These are phyloP conservation scores for Papilio helenus DNA, from an alignment of 1,140 invertebrate genomes.

Conservation along the genomic window DNA sequence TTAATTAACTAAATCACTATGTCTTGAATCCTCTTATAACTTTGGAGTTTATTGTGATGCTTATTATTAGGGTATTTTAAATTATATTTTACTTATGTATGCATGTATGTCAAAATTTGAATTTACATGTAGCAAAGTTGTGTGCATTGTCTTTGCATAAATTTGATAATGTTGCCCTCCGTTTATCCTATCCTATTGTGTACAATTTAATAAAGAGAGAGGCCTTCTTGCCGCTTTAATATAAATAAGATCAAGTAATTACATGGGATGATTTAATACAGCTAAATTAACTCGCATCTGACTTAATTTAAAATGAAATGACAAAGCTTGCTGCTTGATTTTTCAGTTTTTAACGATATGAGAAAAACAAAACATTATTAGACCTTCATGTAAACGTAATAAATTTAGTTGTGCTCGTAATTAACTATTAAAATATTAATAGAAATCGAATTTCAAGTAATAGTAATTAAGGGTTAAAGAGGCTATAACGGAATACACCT, in stretches of 20 bases:
- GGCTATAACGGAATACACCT: too few species aligned
- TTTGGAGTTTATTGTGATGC: background rate
- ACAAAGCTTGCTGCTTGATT: background rate
- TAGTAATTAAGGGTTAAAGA: too few species aligned
- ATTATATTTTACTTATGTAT: background rate
- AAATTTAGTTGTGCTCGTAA: too few species aligned
- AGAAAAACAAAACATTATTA: background rate
- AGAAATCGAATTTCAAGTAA: too few species aligned
- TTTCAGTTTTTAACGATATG: background rate
- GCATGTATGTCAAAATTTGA: background rate
- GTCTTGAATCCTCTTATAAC: background rate
- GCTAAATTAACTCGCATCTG: conserved; percentile 18
- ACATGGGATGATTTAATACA: conserved; percentile 28
- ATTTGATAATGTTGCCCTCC: conserved; percentile 10
- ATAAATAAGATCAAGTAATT: conserved; percentile 34
- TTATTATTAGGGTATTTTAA: background rate
- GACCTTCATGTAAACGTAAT: too few species aligned
- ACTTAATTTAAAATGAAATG: conserved; percentile 14
- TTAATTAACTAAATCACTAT: conserved; percentile 9
- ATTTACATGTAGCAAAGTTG: background rate
- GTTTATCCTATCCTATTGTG: conserved; percentile 25
- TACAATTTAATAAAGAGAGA: conserved; percentile 32
- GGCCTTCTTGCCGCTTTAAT: conserved; percentile 20
- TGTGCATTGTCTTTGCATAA: conserved; percentile 26
- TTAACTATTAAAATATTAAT: too few species aligned